Base-by-base conservation (phyloP, 2,113 vertebrate genomes). In the Phylloscopus trochilus region DNA sequence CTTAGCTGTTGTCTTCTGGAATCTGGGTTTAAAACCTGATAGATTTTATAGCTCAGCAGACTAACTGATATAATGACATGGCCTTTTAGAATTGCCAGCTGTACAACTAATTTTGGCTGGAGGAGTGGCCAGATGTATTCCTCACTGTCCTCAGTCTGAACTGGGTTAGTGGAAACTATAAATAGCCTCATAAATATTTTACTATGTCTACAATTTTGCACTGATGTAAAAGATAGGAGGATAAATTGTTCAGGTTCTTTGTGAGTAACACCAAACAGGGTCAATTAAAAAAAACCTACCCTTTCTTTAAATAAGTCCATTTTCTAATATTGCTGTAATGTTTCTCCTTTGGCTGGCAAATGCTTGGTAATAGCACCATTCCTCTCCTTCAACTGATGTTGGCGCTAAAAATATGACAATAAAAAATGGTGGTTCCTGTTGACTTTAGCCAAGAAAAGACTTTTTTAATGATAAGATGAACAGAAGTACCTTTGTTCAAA, bases 171-270 rank as follows among this genome's bases (percentile, higher is more conserved):
- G 77, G 22, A 56, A 24, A 39, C 70, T 92, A 89, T 91, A 93
- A 91, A 87, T 89, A 95, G 7, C 53, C 84, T 79, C 26, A 79
- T 89, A 93, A 95, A 93, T 84, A 68, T 78, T 93, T 94, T 58
- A 73, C 6, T 82, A 9, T 51, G 23, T 85, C 78, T 94, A 51
- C 33, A 19, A 88, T 80, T 93, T 73, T 26, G 9, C 74, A 35
- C 53, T 87, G 14, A 64, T 78, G 5, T 80, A 58, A 59, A 83
- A 77, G 80, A 59, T 37, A 66, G 21, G 19, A 15, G 10, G 20
- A 62, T 43, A 79, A 26, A 43, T 82, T 64, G 18, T 87, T 87
- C n/a, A 62, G 43, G 19, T 87, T 95, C 46, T 31, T 85, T 35
- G 10, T 68, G 15, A 62, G 30, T 76, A 72, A 43, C n/a, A 63